Percentiles rank a stretch among this genome's conserved stretches.
Evolutionary conservation across 2,113 vertebrate genomes (phyloP).

Genomic region (Pterocles gutturalis): DNA sequence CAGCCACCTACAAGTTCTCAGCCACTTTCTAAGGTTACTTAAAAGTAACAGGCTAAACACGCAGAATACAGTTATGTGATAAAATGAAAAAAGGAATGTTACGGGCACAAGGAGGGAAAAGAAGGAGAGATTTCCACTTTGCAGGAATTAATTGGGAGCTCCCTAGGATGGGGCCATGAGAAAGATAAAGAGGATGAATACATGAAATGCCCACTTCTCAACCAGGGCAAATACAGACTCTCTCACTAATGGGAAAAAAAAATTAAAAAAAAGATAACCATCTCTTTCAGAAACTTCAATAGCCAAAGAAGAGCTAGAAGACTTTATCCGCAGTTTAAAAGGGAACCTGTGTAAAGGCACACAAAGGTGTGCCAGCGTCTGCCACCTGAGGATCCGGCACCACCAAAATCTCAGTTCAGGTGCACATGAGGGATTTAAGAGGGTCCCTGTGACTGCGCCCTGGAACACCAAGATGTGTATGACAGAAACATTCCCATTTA

Average conservation of each 20-base stretch:
- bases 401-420: neutral
- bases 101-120: neutral
- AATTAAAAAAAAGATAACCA: neutral
- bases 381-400: neutral
- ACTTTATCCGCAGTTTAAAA: neutral
- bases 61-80: neutral
- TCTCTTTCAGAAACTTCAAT: neutral
- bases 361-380: fast-evolving
- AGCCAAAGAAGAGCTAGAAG: neutral
- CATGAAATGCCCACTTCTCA: neutral
- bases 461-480: fast-evolving
- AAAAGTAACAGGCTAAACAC: neutral
- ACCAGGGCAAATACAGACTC: neutral
- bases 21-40: neutral
- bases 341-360: neutral
- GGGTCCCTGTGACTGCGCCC: neutral
- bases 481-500: neutral
- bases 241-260: neutral
- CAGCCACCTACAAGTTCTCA: neutral
- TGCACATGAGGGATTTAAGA: neutral
- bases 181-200: conserved; percentile 8
- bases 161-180: neutral
- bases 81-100: neutral
- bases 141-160: neutral
- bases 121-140: neutral